phyloP scores from a whole-genome alignment of 2,113 vertebrate genomes.

The Caracal caracal region DNA sequence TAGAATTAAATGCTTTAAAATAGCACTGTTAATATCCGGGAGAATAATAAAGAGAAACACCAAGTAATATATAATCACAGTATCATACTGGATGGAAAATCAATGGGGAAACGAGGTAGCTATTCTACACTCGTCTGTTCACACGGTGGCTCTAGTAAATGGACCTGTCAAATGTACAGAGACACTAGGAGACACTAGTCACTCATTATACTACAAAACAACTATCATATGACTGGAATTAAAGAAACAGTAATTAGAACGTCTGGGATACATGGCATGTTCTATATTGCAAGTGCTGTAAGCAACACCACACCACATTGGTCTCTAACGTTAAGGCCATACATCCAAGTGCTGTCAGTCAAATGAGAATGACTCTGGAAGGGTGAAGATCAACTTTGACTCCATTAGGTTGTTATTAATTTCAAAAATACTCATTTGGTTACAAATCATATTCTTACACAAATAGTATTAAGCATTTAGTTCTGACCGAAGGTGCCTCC shows the following conservation, averaged over 20 bases:
- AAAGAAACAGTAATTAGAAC: neutral
- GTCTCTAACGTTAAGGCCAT: neutral
- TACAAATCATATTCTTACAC: neutral
- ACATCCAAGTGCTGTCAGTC: neutral
- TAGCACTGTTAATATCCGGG: conserved; percentile 73
- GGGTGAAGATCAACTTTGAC: neutral
- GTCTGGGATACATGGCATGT: neutral
- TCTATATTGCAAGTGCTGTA: neutral
- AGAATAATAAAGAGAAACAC: conserved; percentile 80
- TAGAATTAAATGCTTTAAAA: conserved; percentile 81
- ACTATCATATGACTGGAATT: neutral
- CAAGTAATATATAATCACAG: conserved; percentile 77
- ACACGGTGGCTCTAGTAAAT: conserved; percentile 42
- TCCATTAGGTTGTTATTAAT: neutral
- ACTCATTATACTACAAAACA: neutral
- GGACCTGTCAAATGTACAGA: conserved; percentile 49
- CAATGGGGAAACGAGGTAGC: conserved; percentile 73
- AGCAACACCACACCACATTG: neutral
- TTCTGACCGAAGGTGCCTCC: neutral
- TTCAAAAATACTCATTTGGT: neutral
- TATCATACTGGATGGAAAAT: conserved; percentile 79
- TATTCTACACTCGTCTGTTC: conserved; percentile 56
- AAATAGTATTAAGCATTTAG: neutral
- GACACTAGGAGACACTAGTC: neutral
- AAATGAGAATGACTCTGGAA: neutral